A percentile compares a stretch with the other conserved stretches of the same genome.
phyloP scores from a whole-genome alignment of 2,888 invertebrate species.

The Trichogramma dendrolimi region DNA sequence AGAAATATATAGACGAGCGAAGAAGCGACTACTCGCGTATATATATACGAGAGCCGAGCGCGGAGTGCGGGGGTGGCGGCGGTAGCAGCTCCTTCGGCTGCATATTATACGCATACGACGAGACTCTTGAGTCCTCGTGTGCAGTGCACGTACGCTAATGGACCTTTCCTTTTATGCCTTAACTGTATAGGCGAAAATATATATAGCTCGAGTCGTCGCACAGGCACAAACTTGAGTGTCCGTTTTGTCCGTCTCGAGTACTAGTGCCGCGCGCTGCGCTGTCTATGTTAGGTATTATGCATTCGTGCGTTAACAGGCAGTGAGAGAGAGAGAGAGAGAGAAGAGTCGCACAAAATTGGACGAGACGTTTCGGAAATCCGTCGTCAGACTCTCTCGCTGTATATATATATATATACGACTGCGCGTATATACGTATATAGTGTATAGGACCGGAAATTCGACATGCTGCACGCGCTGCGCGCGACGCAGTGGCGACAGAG shows the following conservation, averaged over 20 bases:
- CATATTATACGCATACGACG: too few relatives aligned
- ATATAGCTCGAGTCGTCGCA: slow-evolving; percentile 1
- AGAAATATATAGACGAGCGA: too few relatives aligned
- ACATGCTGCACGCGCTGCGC: slow-evolving; percentile 2
- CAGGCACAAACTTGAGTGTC: slow-evolving; percentile 12
- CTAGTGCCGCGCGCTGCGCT: background rate
- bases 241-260: slow-evolving; percentile 17
- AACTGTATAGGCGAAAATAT: too few relatives aligned
- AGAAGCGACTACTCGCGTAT: too few relatives aligned
- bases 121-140: background rate
- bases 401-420: too few relatives aligned
- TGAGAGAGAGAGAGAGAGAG: too few relatives aligned
- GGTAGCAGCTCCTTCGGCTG: too few relatives aligned
- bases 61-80: too few relatives aligned
- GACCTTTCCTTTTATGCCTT: background rate
- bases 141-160: slow-evolving; percentile 9
- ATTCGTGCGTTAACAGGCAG: slow-evolving; percentile 17
- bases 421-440: background rate
- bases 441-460: slow-evolving; percentile 12
- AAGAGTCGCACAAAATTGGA: slow-evolving; percentile 14
- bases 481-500: too few relatives aligned
- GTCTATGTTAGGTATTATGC: slow-evolving; percentile 11
- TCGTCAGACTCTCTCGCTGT: background rate
- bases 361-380: slow-evolving; percentile 22
- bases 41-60: too few relatives aligned